Evolutionary conservation across 2,888 invertebrate genomes (phyloP).

Genomic region (Strigamia transsilvanica): DNA sequence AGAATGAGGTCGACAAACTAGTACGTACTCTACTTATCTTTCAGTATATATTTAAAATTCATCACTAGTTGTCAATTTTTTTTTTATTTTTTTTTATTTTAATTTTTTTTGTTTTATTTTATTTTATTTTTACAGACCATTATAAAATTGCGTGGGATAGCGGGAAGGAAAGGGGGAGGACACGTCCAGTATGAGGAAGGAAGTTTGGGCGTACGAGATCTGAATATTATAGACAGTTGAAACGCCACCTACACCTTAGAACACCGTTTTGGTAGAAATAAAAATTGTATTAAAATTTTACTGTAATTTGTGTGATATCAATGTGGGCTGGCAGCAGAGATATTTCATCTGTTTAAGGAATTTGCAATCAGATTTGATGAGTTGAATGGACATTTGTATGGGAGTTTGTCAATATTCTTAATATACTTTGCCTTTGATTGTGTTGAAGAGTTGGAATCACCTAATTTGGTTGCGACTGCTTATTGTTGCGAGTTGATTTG

Average conservation of each 20-base stretch:
- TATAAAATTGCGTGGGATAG: conserved; percentile 4
- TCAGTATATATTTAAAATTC: background rate
- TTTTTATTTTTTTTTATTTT: background rate
- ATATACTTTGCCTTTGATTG: too few relatives aligned
- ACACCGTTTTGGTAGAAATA: background rate
- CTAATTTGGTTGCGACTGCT: background rate
- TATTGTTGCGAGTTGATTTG: background rate
- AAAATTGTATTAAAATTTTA: background rate
- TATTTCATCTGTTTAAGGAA: too few relatives aligned
- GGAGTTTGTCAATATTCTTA: too few relatives aligned
- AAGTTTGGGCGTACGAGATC: conserved; percentile 5
- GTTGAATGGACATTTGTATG: too few relatives aligned
- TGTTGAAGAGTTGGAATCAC: background rate
- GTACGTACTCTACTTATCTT: background rate
- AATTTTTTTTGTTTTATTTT: too few relatives aligned
- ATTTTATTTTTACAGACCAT: background rate
- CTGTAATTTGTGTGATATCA: too few relatives aligned
- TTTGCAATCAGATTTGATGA: too few relatives aligned
- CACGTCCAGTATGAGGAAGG: conserved; percentile 4
- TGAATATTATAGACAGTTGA: background rate
- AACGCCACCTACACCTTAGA: background rate
- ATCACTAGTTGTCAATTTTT: background rate
- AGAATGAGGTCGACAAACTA: conserved; percentile 1
- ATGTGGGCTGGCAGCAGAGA: too few relatives aligned
- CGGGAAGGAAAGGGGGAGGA: conserved; percentile 1